Evolutionary conservation across 2,888 invertebrate species (phyloP).

Genomic region (Odontocolon sp.): DNA sequence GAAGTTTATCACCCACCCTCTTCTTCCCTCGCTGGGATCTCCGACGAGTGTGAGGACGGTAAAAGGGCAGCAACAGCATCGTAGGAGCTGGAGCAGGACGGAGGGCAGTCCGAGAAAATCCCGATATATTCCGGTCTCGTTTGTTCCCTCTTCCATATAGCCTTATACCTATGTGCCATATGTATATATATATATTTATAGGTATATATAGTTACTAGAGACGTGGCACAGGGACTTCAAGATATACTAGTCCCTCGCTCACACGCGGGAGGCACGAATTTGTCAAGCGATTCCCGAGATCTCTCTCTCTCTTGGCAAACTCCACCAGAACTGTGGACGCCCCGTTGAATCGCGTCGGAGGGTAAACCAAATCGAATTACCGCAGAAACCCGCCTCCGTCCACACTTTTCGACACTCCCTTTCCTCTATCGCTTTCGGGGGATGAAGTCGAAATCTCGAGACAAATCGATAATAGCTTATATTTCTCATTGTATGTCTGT

Average conservation of each 20-base stretch:
- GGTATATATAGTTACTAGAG: slow-evolving; percentile 11
- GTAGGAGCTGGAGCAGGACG: not conserved
- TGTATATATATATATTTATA: slow-evolving; percentile 6
- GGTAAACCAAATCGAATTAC: slow-evolving; percentile 76
- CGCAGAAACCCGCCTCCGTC: slow-evolving; percentile 53
- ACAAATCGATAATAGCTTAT: slow-evolving; percentile 11
- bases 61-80: slow-evolving; percentile 40
- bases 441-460: not conserved
- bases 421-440: not conserved
- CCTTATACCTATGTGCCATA: slow-evolving; percentile 5
- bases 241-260: slow-evolving; percentile 9
- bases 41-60: slow-evolving; percentile 19
- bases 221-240: not conserved
- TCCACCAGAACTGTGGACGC: slow-evolving; percentile 4
- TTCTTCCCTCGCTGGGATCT: slow-evolving; percentile 4
- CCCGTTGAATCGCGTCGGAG: slow-evolving; percentile 67
- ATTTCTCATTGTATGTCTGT: not conserved
- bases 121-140: slow-evolving; percentile 55
- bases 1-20: slow-evolving; percentile 55
- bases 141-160: slow-evolving; percentile 18
- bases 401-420: slow-evolving; percentile 40
- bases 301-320: slow-evolving; percentile 58
- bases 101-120: slow-evolving; percentile 34
- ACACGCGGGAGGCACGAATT: slow-evolving; percentile 64
- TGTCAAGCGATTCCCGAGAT: slow-evolving; percentile 73